These are phyloP conservation scores for Conchocele bisecta DNA, from an alignment of 2,888 invertebrate species.

Conservation along the genomic window DNA sequence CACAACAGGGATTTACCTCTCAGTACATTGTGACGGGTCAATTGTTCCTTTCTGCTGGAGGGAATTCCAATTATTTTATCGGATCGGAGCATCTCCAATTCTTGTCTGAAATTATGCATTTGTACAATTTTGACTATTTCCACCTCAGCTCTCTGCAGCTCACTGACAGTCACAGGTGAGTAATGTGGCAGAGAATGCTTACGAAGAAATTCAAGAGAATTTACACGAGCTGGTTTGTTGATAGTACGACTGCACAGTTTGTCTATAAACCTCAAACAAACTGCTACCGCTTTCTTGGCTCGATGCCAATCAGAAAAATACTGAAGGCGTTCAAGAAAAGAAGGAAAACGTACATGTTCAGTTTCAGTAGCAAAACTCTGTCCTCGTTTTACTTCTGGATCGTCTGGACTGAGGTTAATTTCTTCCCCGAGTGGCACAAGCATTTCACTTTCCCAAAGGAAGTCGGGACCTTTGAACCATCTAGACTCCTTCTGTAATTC, in stretches of 20 bases:
- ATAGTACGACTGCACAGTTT: too few species aligned
- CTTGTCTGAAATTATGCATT: background rate
- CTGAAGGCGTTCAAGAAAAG: background rate
- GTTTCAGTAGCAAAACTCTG: slow-evolving; percentile 1
- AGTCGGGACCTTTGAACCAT: slow-evolving; percentile 46
- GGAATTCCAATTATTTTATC: background rate
- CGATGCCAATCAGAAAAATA: slow-evolving; percentile 29
- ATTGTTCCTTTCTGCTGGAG: background rate
- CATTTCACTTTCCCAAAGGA: slow-evolving; percentile 14
- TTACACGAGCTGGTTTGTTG: too few species aligned
- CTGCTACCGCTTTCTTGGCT: slow-evolving; percentile 19
- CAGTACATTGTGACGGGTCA: background rate
- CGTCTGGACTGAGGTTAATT: background rate
- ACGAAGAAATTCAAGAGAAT: too few species aligned
- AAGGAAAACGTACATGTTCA: background rate
- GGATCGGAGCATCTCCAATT: background rate
- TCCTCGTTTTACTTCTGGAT: slow-evolving; percentile 32
- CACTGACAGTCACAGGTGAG: slow-evolving; percentile 1
- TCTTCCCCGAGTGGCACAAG: too few species aligned
- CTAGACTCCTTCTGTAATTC: background rate
- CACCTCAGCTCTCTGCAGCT: slow-evolving; percentile 7
- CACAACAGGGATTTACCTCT: too few species aligned
- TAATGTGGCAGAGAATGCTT: too few species aligned
- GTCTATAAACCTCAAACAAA: slow-evolving; percentile 17
- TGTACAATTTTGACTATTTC: slow-evolving; percentile 2